Base-by-base conservation (phyloP, 2,797 vertebrate species). In the Salmo trutta region DNA sequence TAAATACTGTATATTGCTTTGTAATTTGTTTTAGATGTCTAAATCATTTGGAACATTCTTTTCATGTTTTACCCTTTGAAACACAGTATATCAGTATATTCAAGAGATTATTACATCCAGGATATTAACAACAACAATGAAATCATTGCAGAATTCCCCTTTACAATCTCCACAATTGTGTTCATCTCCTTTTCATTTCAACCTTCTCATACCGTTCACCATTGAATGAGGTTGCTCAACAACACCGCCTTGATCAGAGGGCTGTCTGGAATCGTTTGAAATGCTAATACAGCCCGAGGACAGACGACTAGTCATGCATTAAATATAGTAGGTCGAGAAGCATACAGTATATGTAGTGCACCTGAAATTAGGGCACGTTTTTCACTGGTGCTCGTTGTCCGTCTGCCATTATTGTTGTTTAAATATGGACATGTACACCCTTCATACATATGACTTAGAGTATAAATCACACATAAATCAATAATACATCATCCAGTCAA, bases 281-380 rank as follows among this genome's bases (percentile, higher is more conserved):
- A 80, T 87, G 82, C 73, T 82, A 83, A 85, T 84, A 80, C 71
- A 77, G 65, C 65, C 80, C 27, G 56, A 66, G 77, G 73, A 79
- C 80, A 64, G 59, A 41, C 29, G 80, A 73, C 73, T 73, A 75
- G 73, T 77, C 78, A 77, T 79, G 81, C 75, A 75, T 73, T 79
- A 14, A 29, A 67, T 67, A 27, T 12, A 64, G 59, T 27, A 27
- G 17, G 59, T 12, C 17, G 59, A 64, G 3, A 24, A 64, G 59
- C 59, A 21, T 64, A 24, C 59, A 4, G 21, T 64, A 64, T 10
- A 64, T 64, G 59, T 64, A 27, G 3, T 64, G 21, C n/a, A 24
- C 59, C 59, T 8, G 21, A 27, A 24, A 24, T 8, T 5, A 64
- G 10, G 74, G 52, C 4, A 27, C 73, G 56, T 78, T 74, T 56